Base-by-base conservation (phyloP, 2,888 invertebrate genomes). In the Rhynchonema sp. region DNA sequence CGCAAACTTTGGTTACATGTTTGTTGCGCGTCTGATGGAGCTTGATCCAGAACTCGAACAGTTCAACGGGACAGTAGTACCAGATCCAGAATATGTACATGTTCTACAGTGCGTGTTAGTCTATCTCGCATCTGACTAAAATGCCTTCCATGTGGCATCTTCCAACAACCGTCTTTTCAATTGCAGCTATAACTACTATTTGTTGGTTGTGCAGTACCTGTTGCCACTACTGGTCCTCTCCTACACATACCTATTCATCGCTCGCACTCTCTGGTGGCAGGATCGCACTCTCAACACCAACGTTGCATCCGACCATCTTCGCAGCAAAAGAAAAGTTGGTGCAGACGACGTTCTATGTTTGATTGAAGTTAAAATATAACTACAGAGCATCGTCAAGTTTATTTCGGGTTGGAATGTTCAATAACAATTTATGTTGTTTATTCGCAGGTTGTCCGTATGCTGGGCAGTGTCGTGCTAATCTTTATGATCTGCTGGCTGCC, bases 241-340 rank as follows among this genome's bases (percentile, higher is more conserved):
- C 0, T 80, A 84, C 63, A 87, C 87, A 72, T 90, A 90, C 73
- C 81, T 84, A 0, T 63, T 72, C 26, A 88, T 90, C 83, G 87
- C 87, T 0, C 79, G 80, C 58, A 86, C 86, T 59, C 77, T 87
- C 1, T 87, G 87, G 88, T 87, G 87, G 1, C 85, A 86, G 17
- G 78, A 83, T 59, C 84, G 86, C 0, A 89, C 89, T 56, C 89
- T 89, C 0, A 89, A 89, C 73, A 80, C 84, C 58, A 87, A 86
- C 30, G 88, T 89, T 73, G 80, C 82, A 55, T n/a, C n/a, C n/a
- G 86, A 87, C 69, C 82, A 86, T 0, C 85, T 88, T 74, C 81
- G 82, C 66, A 86, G 87, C 0, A 90, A 90, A 75, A 78, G 85
- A 72, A 86, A 85, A 82, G 86, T 86, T 54, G 54, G 54, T 6